These are phyloP conservation scores for Acanthosoma haemorrhoidale DNA, from an alignment of 2,888 invertebrate genomes.

Conservation along the genomic window DNA sequence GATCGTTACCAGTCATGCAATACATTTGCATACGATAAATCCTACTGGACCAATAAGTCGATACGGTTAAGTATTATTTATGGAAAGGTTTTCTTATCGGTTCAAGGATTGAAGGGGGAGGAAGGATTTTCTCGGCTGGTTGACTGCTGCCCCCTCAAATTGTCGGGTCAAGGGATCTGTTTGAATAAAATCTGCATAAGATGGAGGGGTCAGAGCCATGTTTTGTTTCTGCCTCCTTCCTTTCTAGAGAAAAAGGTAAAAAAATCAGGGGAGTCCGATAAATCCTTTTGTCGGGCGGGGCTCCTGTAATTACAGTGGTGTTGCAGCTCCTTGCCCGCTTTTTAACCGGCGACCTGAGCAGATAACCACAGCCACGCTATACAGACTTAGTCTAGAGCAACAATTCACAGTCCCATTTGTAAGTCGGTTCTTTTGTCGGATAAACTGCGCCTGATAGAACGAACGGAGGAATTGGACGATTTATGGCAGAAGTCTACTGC, in stretches of 20 bases:
- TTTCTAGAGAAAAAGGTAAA: background rate
- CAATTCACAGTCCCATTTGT: background rate
- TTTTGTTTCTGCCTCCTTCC: slow-evolving; percentile 3
- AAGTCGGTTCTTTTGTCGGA: background rate
- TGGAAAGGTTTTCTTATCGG: slow-evolving; percentile 5
- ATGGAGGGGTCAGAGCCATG: background rate
- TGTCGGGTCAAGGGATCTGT: slow-evolving; percentile 11
- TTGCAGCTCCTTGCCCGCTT: too few relatives aligned
- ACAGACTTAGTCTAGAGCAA: background rate
- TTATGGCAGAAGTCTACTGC: too few relatives aligned
- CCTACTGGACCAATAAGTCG: background rate
- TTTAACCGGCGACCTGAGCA: too few relatives aligned
- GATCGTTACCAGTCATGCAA: too few relatives aligned
- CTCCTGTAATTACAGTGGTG: background rate
- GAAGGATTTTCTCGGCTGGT: background rate
- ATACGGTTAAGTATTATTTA: background rate
- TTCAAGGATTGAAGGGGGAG: background rate
- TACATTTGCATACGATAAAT: too few relatives aligned
- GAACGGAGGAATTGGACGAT: too few relatives aligned
- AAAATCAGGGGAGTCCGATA: background rate
- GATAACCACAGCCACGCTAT: background rate
- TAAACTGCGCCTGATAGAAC: background rate
- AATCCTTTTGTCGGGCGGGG: slow-evolving; percentile 4
- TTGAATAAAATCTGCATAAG: slow-evolving; percentile 25
- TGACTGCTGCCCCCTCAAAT: background rate